Conservation (phyloP, 1,140 invertebrate species). For the Acyrthosiphon pisum region DNA sequence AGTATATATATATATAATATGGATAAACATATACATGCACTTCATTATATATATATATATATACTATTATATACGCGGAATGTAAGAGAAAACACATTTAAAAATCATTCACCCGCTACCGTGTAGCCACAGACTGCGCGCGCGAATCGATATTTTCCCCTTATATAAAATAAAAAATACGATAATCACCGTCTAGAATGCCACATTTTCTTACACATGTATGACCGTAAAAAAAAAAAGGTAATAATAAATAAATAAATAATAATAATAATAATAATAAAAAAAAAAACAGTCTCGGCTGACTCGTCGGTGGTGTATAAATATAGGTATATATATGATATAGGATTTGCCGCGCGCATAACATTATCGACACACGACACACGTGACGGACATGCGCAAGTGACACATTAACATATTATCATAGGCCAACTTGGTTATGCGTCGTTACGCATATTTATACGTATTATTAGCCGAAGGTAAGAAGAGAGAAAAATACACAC, state of each 20-base stretch:
- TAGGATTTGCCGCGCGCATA: slow-evolving; percentile 46
- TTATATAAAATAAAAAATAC: slow-evolving; percentile 33
- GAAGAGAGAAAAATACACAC: slow-evolving; percentile 26
- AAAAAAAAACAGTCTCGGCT: slow-evolving; percentile 18
- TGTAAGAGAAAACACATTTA: slow-evolving; percentile 47
- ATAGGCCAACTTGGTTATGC: slow-evolving; percentile 43
- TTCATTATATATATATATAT: background rate
- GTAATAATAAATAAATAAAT: slow-evolving; percentile 52
- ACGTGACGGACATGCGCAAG: slow-evolving; percentile 55
- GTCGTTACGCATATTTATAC: slow-evolving; percentile 57
- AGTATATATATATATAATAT: background rate
- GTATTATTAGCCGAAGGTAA: slow-evolving; percentile 49
- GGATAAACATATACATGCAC: background rate
- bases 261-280: slow-evolving; percentile 47
- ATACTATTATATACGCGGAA: slow-evolving; percentile 3
- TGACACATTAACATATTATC: slow-evolving; percentile 56
- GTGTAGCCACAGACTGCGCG: background rate
- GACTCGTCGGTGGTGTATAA: background rate
- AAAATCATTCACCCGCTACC: slow-evolving; percentile 32
- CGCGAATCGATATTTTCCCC: slow-evolving; percentile 40
- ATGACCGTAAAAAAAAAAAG: slow-evolving; percentile 40
- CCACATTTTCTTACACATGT: slow-evolving; percentile 55
- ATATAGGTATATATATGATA: background rate
- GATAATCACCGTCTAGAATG: slow-evolving; percentile 54
- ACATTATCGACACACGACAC: slow-evolving; percentile 50